Percentiles rank a stretch among this genome's conserved stretches.
Evolutionary conservation across 1,140 invertebrate genomes (phyloP).

Genomic region (Rhynchophorus ferrugineus): DNA sequence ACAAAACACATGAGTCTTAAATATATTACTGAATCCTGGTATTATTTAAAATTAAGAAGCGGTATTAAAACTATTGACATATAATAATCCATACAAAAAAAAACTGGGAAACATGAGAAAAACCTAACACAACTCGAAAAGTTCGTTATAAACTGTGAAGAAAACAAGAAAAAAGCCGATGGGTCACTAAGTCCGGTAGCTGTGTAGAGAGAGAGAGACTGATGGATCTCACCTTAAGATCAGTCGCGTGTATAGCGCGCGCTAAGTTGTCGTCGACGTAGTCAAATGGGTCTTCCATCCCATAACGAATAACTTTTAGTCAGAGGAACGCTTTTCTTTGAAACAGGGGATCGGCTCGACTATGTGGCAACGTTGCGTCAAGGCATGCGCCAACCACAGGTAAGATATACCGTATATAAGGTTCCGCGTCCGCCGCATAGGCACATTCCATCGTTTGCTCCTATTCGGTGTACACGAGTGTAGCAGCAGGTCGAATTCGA

Average conservation of each 20-base stretch:
- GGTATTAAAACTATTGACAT: no score
- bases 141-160: constrained; percentile 23
- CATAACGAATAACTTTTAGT: no score
- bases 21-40: no score
- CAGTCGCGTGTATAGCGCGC: constrained; percentile 26
- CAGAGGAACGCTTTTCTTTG: no score
- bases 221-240: constrained; percentile 16
- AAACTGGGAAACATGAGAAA: constrained; percentile 3
- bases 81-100: not conserved
- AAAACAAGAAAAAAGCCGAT: constrained; percentile 18
- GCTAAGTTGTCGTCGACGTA: constrained; percentile 11
- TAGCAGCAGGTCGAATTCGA: not conserved
- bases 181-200: constrained; percentile 15
- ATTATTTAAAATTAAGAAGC: not conserved
- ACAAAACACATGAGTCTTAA: no score
- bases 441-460: constrained; percentile 10
- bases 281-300: not conserved
- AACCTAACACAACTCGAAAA: constrained; percentile 9
- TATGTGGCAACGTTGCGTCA: constrained; percentile 7
- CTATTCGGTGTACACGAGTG: not conserved
- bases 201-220: constrained; percentile 8
- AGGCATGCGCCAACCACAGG: constrained; percentile 21
- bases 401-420: constrained; percentile 22
- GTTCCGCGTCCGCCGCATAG: constrained; percentile 5
- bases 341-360: no score